Conservation (phyloP, 1,140 invertebrate genomes). For the Chymomyza costata region DNA sequence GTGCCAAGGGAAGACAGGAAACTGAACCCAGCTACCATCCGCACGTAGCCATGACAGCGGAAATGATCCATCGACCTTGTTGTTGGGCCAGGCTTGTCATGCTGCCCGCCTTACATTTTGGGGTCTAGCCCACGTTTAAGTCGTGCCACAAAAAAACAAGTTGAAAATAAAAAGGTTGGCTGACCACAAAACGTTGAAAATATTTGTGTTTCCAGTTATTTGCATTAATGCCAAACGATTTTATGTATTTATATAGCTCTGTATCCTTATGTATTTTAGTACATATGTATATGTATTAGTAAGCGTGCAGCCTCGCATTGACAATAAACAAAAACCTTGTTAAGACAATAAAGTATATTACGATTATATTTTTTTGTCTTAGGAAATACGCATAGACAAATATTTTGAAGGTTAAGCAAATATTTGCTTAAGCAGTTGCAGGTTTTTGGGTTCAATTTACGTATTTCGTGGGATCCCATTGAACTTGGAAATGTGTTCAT, state of each 20-base stretch:
- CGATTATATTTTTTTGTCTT: constrained; percentile 30
- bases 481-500: no score
- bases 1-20: constrained; percentile 33
- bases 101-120: background rate
- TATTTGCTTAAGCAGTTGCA: constrained; percentile 3
- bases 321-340: constrained; percentile 18
- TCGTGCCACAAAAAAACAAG: constrained; percentile 1
- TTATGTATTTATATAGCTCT: background rate
- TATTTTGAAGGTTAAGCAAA: background rate
- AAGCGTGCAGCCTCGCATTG: constrained; percentile 19
- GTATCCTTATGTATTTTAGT: constrained; percentile 13
- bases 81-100: background rate
- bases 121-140: constrained; percentile 24
- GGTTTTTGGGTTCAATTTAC: no score
- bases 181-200: constrained; percentile 68
- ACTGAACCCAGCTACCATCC: background rate
- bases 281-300: constrained; percentile 15
- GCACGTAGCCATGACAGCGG: constrained; percentile 55
- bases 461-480: no score
- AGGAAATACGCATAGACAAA: constrained; percentile 6
- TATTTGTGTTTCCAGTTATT: constrained; percentile 72
- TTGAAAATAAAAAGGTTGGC: constrained; percentile 43
- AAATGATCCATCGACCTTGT: constrained; percentile 65
- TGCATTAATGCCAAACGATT: constrained; percentile 65
- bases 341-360: constrained; percentile 21